Evolutionary conservation across 2,113 vertebrate genomes (phyloP).

Genomic region (Orcinus orca): DNA sequence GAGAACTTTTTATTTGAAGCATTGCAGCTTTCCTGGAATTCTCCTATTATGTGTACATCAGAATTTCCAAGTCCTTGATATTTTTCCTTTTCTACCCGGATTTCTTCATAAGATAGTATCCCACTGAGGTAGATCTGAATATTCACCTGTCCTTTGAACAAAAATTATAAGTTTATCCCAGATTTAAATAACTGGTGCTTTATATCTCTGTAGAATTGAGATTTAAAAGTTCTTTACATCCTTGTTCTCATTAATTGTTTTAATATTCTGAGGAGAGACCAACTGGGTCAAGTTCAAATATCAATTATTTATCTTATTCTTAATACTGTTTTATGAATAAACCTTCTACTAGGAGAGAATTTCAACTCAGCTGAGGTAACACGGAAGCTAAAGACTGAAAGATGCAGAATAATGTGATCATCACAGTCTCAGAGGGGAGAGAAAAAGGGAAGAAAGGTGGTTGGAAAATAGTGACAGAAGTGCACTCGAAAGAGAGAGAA

Average conservation of each 20-base stretch:
- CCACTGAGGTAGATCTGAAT: neutral
- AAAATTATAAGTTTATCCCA: neutral
- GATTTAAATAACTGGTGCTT: neutral
- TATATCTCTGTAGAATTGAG: neutral
- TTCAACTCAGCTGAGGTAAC: neutral
- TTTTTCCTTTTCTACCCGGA: neutral
- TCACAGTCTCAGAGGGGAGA: neutral
- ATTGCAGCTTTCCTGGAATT: neutral
- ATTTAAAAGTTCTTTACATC: neutral
- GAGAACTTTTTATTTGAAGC: neutral
- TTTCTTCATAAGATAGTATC: neutral
- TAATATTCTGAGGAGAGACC: neutral
- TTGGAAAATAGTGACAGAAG: neutral
- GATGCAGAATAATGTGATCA: neutral
- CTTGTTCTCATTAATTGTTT: neutral
- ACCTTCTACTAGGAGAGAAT: neutral
- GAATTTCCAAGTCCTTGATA: neutral
- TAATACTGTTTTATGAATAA: neutral
- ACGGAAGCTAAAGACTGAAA: neutral
- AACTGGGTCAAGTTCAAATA: neutral
- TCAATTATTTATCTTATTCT: neutral
- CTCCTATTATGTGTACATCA: neutral
- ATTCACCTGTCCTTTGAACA: neutral
- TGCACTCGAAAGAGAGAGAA: neutral
- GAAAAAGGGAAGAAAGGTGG: neutral